phyloP scores from a whole-genome alignment of 1,140 invertebrate species.

The Mycetomoellerius zeteki region DNA sequence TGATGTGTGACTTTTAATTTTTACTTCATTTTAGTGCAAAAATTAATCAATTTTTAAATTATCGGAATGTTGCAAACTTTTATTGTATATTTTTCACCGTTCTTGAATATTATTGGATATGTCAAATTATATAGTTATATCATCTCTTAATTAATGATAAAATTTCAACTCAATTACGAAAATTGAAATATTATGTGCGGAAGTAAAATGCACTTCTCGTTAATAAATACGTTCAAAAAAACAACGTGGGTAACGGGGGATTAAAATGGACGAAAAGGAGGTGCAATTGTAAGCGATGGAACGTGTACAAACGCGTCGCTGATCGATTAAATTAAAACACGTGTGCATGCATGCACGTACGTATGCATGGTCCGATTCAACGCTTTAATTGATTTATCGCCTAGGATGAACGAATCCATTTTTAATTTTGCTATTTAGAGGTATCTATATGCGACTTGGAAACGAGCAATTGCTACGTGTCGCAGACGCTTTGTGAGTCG shows the following conservation, averaged over 20 bases:
- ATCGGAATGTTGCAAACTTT: neutral
- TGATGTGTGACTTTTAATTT: neutral
- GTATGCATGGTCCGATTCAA: slow-evolving; percentile 24
- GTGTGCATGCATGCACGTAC: slow-evolving; percentile 12
- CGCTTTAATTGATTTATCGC: slow-evolving; percentile 69
- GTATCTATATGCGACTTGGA: slow-evolving; percentile 16
- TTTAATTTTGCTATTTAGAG: slow-evolving; percentile 74
- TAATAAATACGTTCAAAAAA: slow-evolving; percentile 44
- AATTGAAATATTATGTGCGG: slow-evolving; percentile 2
- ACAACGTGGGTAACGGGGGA: neutral
- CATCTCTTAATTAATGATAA: neutral
- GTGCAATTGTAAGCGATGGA: slow-evolving; percentile 24
- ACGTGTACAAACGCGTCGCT: neutral
- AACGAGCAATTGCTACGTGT: slow-evolving; percentile 52
- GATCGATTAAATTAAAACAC: slow-evolving; percentile 65
- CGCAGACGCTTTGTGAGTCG: slow-evolving; percentile 24
- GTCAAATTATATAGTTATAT: slow-evolving; percentile 16
- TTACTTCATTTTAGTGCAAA: neutral
- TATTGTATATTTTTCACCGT: neutral
- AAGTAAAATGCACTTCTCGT: neutral
- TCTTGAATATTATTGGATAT: neutral
- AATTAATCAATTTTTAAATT: neutral
- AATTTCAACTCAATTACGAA: neutral
- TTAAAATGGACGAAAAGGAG: slow-evolving; percentile 36
- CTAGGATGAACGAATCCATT: slow-evolving; percentile 62